These are phyloP conservation scores for Imbricaverruca yamaguchii DNA, from an alignment of 2,888 invertebrate species.

Conservation along the genomic window DNA sequence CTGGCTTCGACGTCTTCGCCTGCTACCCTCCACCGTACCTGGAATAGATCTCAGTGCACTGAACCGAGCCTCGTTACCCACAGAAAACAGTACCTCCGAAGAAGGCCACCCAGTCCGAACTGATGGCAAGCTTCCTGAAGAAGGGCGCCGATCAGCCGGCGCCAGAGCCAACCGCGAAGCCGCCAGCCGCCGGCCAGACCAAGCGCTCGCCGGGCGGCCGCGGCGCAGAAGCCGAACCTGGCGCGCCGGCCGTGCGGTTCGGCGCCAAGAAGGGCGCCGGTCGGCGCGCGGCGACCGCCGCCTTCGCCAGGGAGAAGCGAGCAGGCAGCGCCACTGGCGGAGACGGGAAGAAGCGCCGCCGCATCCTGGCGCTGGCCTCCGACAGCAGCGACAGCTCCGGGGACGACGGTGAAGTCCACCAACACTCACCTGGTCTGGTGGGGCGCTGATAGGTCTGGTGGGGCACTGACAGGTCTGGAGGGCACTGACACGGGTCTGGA, in stretches of 20 bases:
- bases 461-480: neutral
- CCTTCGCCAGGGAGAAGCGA: neutral
- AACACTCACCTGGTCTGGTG: no score
- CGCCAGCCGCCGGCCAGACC: neutral
- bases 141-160: neutral
- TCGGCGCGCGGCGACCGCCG: neutral
- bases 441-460: neutral
- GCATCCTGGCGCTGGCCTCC: conserved; percentile 1
- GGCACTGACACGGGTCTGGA: neutral
- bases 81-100: neutral
- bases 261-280: neutral
- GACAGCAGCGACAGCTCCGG: neutral
- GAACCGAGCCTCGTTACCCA: neutral
- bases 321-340: neutral
- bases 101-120: neutral
- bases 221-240: neutral
- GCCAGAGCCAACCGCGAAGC: neutral
- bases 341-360: neutral
- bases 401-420: neutral
- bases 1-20: no score
- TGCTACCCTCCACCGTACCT: no score
- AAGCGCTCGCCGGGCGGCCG: no score
- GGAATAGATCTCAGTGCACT: no score
- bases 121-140: conserved; percentile 1
- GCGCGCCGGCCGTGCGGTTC: neutral